Evolutionary conservation across 2,888 invertebrate genomes (phyloP).

Genomic region (Stegophylla sp.): DNA sequence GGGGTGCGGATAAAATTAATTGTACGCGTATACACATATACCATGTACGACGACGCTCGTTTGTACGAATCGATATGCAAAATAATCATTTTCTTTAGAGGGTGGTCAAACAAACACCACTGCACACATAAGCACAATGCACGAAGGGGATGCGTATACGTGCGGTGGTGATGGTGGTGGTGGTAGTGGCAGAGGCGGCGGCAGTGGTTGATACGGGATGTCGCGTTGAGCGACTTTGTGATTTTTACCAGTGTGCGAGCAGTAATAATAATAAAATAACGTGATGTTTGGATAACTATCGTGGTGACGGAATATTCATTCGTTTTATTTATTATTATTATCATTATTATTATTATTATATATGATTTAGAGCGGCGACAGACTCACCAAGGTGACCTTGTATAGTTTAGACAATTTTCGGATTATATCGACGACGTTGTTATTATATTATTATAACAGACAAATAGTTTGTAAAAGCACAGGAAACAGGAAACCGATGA

Average conservation of each 20-base stretch:
- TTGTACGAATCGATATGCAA: conserved; percentile 54
- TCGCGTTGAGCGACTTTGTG: conserved; percentile 7
- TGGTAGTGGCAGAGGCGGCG: too few relatives aligned
- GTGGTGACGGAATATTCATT: background rate
- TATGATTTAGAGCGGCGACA: too few relatives aligned
- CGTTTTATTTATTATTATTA: background rate
- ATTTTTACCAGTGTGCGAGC: background rate
- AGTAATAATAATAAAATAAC: background rate
- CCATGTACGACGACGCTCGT: too few relatives aligned
- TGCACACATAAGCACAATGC: background rate
- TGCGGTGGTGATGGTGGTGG: too few relatives aligned
- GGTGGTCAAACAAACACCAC: conserved; percentile 48
- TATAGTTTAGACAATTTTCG: conserved; percentile 40
- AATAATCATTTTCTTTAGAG: conserved; percentile 55
- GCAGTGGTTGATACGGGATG: background rate
- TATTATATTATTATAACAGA: conserved; percentile 50
- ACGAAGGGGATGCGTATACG: background rate
- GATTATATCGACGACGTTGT: conserved; percentile 57
- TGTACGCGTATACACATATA: background rate
- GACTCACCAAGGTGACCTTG: conserved; percentile 46
- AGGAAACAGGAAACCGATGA: conserved; percentile 59
- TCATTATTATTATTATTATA: too few relatives aligned
- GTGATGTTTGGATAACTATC: background rate
- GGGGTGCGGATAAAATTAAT: conserved; percentile 49
- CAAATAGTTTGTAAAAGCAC: conserved; percentile 47